Evolutionary conservation across 2,797 vertebrate genomes (phyloP).

Genomic region (Sternotherus odoratus): DNA sequence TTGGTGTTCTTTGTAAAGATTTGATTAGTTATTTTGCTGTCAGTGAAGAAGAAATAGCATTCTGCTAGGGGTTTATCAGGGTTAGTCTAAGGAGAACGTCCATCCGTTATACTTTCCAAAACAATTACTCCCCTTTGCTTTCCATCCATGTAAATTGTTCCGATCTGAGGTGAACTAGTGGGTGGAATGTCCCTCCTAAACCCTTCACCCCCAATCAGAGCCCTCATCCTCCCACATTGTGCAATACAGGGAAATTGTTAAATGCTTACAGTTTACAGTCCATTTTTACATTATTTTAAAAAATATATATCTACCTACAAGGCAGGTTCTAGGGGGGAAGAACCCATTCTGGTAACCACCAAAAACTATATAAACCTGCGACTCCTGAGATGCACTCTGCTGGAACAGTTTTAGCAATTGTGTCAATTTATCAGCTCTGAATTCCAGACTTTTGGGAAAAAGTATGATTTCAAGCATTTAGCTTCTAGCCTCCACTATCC

Average conservation of each 20-base stretch:
- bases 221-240: no score
- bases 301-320: no score
- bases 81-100: neutral
- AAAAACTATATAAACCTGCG: no score
- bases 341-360: no score
- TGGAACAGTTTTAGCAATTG: accelerated
- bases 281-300: no score
- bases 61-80: neutral
- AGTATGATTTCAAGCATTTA: neutral
- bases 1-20: neutral
- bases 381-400: neutral
- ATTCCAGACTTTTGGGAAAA: neutral
- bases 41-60: accelerated
- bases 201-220: no score
- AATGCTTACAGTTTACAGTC: no score
- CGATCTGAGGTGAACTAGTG: neutral
- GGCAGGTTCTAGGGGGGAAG: no score
- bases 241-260: no score
- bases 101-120: neutral
- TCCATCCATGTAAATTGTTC: neutral
- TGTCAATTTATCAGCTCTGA: neutral
- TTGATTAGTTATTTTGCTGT: slow-evolving; percentile 21
- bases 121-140: neutral
- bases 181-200: neutral
- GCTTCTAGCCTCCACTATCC: neutral